phyloP scores from a whole-genome alignment of 2,797 vertebrate species.

The Podarcis siculus region DNA sequence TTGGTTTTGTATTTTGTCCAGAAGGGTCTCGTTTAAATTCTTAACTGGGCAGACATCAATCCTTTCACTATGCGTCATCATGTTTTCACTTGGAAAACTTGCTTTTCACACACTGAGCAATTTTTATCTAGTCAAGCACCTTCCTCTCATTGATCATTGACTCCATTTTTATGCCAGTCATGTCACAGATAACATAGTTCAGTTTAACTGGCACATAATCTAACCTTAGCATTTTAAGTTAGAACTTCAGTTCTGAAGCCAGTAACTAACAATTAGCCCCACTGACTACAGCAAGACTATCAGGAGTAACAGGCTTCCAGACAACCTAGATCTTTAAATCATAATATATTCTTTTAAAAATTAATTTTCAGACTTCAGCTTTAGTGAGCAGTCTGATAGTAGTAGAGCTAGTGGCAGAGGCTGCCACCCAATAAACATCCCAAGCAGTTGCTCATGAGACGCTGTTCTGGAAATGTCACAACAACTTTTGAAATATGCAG shows the following conservation, averaged over 20 bases:
- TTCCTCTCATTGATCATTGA: neutral
- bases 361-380: too few species aligned
- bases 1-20: neutral
- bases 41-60: slow-evolving; percentile 1
- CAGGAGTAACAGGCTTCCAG: neutral
- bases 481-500: too few species aligned
- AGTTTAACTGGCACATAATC: neutral
- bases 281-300: neutral
- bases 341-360: too few species aligned
- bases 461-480: too few species aligned
- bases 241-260: neutral
- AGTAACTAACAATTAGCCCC: neutral
- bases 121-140: neutral
- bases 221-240: neutral
- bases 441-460: too few species aligned
- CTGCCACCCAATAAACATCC: too few species aligned
- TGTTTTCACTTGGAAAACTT: slow-evolving; percentile 12
- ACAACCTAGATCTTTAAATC: neutral
- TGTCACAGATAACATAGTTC: neutral
- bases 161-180: slow-evolving; percentile 27
- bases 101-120: neutral
- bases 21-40: slow-evolving; percentile 25
- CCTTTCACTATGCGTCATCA: neutral
- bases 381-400: too few species aligned
- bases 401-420: too few species aligned